Conservation (phyloP, 2,888 invertebrate genomes). For the Andrena flavipes region DNA sequence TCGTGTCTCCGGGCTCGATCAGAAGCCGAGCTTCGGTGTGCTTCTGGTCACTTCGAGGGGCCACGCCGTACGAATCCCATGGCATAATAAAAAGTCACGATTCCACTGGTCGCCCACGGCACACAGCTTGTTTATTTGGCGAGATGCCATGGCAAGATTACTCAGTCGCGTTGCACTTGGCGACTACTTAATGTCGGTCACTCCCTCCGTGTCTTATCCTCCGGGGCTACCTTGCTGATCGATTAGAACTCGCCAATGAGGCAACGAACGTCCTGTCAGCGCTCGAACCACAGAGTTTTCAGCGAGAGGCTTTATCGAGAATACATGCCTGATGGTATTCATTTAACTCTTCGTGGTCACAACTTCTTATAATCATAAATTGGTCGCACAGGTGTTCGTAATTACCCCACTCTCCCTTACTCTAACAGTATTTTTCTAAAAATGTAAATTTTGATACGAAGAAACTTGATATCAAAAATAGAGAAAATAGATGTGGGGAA, state of each 20-base stretch:
- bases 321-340: too few species aligned
- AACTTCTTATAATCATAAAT: too few species aligned
- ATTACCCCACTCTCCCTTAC: too few species aligned
- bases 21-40: slow-evolving; percentile 32
- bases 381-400: too few species aligned
- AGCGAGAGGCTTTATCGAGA: not conserved
- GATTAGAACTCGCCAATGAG: slow-evolving; percentile 63
- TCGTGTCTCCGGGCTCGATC: slow-evolving; percentile 12
- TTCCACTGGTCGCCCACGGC: slow-evolving; percentile 54
- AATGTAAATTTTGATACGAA: too few species aligned
- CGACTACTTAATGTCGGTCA: slow-evolving; percentile 67
- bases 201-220: slow-evolving; percentile 10
- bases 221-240: slow-evolving; percentile 42
- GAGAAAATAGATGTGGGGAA: too few species aligned
- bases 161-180: slow-evolving; percentile 63
- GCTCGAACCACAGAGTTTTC: not conserved
- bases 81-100: slow-evolving; percentile 71
- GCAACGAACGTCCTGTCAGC: slow-evolving; percentile 6
- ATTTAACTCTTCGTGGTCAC: too few species aligned
- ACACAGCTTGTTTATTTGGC: slow-evolving; percentile 67
- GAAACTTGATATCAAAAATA: too few species aligned
- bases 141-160: slow-evolving; percentile 71
- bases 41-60: slow-evolving; percentile 30
- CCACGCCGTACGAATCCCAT: slow-evolving; percentile 51
- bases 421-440: too few species aligned